Conservation (phyloP, 2,888 invertebrate species). For the Scelioninae gen. 2 region DNA sequence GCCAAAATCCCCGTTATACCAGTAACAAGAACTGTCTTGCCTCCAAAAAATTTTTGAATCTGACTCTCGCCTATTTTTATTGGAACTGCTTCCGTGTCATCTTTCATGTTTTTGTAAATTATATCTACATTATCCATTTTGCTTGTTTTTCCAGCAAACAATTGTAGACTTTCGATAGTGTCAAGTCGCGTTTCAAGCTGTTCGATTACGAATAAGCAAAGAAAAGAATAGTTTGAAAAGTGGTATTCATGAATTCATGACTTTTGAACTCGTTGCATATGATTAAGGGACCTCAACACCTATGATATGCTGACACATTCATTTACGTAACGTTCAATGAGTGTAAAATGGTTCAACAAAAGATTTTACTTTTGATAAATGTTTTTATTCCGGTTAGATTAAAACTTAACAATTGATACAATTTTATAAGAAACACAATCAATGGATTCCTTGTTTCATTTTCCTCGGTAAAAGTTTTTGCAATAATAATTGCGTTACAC, state of each 20-base stretch:
- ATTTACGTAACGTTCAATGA: slow-evolving; percentile 45
- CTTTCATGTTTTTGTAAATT: slow-evolving; percentile 62
- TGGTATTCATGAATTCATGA: slow-evolving; percentile 34
- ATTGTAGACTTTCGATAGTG: neutral
- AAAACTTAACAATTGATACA: too few species aligned
- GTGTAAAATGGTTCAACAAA: too few species aligned
- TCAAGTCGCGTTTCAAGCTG: slow-evolving; percentile 13
- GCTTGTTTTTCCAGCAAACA: neutral
- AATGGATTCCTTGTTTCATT: too few species aligned
- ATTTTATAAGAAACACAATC: too few species aligned
- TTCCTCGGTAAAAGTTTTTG: too few species aligned
- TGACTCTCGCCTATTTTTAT: slow-evolving; percentile 56
- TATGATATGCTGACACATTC: slow-evolving; percentile 58
- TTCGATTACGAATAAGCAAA: slow-evolving; percentile 30
- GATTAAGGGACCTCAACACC: slow-evolving; percentile 33
- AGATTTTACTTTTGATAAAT: too few species aligned
- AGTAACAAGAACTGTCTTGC: slow-evolving; percentile 65
- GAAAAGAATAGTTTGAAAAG: slow-evolving; percentile 40
- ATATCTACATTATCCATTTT: slow-evolving; percentile 60
- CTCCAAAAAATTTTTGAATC: slow-evolving; percentile 63
- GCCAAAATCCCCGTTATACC: slow-evolving; percentile 66
- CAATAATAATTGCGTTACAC: too few species aligned
- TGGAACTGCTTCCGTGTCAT: slow-evolving; percentile 52
- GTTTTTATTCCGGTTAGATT: too few species aligned
- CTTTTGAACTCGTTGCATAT: slow-evolving; percentile 52